Base-by-base conservation (phyloP, 1,140 invertebrate species). In the Hylyphantes graminicola region DNA sequence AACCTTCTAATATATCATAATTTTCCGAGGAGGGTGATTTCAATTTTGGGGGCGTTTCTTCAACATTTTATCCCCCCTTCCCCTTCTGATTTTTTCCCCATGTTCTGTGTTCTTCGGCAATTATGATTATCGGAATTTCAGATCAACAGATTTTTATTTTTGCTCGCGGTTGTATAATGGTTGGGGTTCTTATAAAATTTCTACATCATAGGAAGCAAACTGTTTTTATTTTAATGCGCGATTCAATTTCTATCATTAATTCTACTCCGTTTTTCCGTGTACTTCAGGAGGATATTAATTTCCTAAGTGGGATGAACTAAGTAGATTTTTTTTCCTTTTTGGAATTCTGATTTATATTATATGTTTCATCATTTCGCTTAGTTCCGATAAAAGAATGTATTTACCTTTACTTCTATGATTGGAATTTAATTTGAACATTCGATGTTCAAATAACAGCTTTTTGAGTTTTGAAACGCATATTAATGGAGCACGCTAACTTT, bases 1-100 rank as follows among this genome's bases (percentile, higher is more conserved):
- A 78, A 67, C 19, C 10, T 21, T 50, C 15, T 80, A 80, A 80
- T 80, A 51, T 17, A 80, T 80, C 78, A 80, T 70, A 65, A 80
- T 80, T 80, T 80, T 59, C 65, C 72, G 7, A 7, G 65, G 2
- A n/a, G 17, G 21, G 78, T 48, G 21, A 19, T 59, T 70, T 80
- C 55, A 80, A 80, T 80, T 72, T 80, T 50, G 54, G 35, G 35
- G 78, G 78, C 78, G 78, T 68, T 11, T 13, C 65, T 7, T 9
- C 13, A 21, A n/a, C 19, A 12, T 21, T 48, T 51, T 51, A 8
- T 8, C 8, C 51, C 51, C 51, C 17, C 12, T 48, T 50, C 11
- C 19, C 9, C 19, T 17, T 70, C n/a, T 17, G 8, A 9, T 19
- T 53, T 19, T 35, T 21, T 53, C n/a, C 54, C 8, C 51, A n/a